Conservation (phyloP, 2,888 invertebrate species). For the Scaptomyza polygonia region DNA sequence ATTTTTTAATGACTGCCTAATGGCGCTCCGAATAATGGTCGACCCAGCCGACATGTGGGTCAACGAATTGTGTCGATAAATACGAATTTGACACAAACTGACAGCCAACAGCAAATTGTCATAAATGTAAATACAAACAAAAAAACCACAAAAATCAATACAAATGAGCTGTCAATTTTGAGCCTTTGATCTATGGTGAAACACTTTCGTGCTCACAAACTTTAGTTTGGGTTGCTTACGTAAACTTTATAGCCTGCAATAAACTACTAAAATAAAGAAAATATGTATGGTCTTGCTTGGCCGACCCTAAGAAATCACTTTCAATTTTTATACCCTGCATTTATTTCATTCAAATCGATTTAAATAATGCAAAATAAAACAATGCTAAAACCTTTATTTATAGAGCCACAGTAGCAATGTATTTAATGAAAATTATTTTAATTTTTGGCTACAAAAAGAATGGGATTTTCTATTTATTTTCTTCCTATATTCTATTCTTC, state of each 20-base stretch:
- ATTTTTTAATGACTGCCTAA: constrained; percentile 64
- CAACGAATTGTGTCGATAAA: constrained; percentile 52
- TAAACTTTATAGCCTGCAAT: constrained; percentile 52
- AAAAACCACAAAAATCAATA: too few relatives aligned
- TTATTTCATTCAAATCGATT: background rate
- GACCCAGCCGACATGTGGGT: constrained; percentile 62
- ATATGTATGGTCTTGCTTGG: constrained; percentile 41
- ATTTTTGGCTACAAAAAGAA: too few relatives aligned
- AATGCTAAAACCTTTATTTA: too few relatives aligned
- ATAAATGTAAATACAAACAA: constrained; percentile 17
- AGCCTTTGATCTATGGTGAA: constrained; percentile 22
- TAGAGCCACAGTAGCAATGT: too few relatives aligned
- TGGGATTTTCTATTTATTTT: too few relatives aligned
- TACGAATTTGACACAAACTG: constrained; percentile 29
- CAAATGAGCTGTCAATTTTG: constrained; percentile 39
- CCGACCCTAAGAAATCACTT: constrained; percentile 53
- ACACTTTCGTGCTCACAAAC: constrained; percentile 30
- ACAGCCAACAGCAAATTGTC: constrained; percentile 39
- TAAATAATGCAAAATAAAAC: background rate
- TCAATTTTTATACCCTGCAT: constrained; percentile 51
- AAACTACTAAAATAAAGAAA: constrained; percentile 8
- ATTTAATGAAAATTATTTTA: too few relatives aligned
- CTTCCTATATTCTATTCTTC: too few relatives aligned
- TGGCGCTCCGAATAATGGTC: constrained; percentile 32
- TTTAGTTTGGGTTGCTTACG: constrained; percentile 39